Percentiles rank a stretch among this genome's conserved stretches.
Conservation (phyloP, 2,797 vertebrate genomes). For the Onychomys arenicola region DNA sequence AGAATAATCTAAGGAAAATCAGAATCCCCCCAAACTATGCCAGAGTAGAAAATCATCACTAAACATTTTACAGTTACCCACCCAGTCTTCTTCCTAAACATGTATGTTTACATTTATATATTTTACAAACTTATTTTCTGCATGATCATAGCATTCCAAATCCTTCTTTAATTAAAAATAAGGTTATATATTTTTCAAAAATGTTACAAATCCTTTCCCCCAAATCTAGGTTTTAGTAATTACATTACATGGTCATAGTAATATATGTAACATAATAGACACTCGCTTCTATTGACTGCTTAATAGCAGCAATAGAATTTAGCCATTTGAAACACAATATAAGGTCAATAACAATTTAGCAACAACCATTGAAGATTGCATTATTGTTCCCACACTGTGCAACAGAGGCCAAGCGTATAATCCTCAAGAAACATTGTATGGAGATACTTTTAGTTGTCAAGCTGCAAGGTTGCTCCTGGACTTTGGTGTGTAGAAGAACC, state of each 20-base stretch:
- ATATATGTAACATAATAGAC: conserved; percentile 23
- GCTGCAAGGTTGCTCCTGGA: background rate
- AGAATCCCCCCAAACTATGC: background rate
- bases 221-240: background rate
- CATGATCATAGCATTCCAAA: background rate
- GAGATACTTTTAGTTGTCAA: background rate
- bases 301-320: background rate
- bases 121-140: conserved; percentile 5
- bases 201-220: conserved; percentile 7
- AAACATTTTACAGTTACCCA: background rate
- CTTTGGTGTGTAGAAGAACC: background rate
- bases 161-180: conserved; percentile 11
- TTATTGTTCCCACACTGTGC: background rate
- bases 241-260: background rate
- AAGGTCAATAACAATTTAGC: background rate
- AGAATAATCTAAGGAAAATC: conserved; percentile 51
- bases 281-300: background rate
- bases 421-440: background rate
- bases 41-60: conserved; percentile 22
- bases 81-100: background rate
- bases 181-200: background rate
- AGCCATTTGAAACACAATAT: conserved; percentile 6
- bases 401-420: background rate
- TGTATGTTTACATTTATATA: background rate
- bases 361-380: background rate